phyloP scores from a whole-genome alignment of 2,888 invertebrate genomes.

The Idaea straminata region DNA sequence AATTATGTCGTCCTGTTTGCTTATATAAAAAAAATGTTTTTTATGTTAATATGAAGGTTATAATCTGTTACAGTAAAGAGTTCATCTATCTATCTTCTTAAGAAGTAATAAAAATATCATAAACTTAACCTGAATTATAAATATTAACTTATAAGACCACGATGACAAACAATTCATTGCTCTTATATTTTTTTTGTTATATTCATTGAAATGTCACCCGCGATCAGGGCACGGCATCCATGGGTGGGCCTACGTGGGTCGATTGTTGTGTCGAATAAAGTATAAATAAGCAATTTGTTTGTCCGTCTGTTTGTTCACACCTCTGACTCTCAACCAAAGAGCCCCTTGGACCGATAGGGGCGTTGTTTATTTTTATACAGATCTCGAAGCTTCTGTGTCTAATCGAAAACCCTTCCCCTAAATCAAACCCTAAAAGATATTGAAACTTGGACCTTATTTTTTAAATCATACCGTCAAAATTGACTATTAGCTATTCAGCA shows the following conservation, averaged over 20 bases:
- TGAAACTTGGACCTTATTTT: constrained; percentile 12
- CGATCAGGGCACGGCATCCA: constrained; percentile 17
- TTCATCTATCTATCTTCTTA: too few relatives aligned
- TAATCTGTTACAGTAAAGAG: too few relatives aligned
- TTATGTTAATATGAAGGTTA: too few relatives aligned
- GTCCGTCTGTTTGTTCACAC: constrained; percentile 37
- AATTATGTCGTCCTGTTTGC: too few relatives aligned
- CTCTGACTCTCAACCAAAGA: constrained; percentile 18
- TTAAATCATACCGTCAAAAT: constrained; percentile 12
- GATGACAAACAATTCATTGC: constrained; percentile 29
- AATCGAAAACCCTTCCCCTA: constrained; percentile 37
- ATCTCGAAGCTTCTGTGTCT: constrained; percentile 33
- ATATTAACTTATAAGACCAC: neutral
- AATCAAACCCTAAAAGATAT: constrained; percentile 6
- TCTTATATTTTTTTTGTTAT: constrained; percentile 20
- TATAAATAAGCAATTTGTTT: constrained; percentile 41
- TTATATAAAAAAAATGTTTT: too few relatives aligned
- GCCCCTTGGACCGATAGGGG: constrained; percentile 23
- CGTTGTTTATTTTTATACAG: constrained; percentile 36
- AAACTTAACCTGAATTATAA: neutral
- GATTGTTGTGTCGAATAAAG: constrained; percentile 36
- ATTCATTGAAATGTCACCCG: constrained; percentile 26
- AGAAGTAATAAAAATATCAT: neutral
- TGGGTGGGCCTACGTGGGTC: constrained; percentile 26
- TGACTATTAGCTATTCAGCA: constrained; percentile 2